phyloP scores from a whole-genome alignment of 2,113 vertebrate genomes.

The Triplophysa rosa region DNA sequence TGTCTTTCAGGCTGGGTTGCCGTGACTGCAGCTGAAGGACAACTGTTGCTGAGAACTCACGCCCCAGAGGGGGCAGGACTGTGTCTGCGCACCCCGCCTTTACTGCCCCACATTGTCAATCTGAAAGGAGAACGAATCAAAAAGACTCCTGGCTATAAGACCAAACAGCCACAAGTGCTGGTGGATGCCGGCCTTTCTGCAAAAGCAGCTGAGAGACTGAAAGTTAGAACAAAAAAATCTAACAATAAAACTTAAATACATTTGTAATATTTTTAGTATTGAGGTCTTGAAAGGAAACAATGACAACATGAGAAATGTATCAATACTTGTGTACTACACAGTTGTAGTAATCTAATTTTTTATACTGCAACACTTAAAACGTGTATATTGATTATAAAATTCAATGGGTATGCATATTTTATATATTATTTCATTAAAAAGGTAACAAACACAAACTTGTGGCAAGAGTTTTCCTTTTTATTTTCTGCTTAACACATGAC shows the following conservation, averaged over 20 bases:
- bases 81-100: constrained; percentile 75
- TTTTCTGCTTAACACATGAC: background rate
- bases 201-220: constrained; percentile 6
- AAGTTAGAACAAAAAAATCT: constrained; percentile 36
- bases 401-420: background rate
- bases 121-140: constrained; percentile 80
- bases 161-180: constrained; percentile 66
- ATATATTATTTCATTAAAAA: background rate
- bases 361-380: no score
- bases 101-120: constrained; percentile 79
- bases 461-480: constrained; percentile 1
- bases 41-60: constrained; percentile 76
- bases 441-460: background rate
- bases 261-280: no score
- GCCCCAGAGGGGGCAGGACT: constrained; percentile 68
- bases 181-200: constrained; percentile 63
- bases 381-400: background rate
- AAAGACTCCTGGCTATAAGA: constrained; percentile 77
- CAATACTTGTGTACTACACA: no score
- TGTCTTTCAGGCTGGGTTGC: constrained; percentile 85
- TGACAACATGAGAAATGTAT: no score
- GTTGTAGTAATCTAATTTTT: no score
- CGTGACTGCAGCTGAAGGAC: constrained; percentile 73
- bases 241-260: background rate
- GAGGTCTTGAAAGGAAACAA: no score